These are phyloP conservation scores for Pheosia tremula DNA, from an alignment of 2,888 invertebrate species.

Conservation along the genomic window DNA sequence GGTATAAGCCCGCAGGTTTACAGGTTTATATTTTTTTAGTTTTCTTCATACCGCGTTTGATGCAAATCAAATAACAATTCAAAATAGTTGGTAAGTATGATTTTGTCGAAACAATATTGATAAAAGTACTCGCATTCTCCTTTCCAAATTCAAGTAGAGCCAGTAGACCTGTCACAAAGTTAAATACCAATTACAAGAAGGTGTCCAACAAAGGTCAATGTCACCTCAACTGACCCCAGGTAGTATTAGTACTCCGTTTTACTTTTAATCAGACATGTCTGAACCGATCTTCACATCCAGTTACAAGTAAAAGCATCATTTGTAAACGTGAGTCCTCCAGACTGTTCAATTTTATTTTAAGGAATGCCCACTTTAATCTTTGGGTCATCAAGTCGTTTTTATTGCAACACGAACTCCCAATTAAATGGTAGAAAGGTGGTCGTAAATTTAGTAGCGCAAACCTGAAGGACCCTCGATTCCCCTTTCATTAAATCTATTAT, in stretches of 20 bases:
- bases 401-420: constrained; percentile 76
- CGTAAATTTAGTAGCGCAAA: constrained; percentile 77
- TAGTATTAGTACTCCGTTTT: constrained; percentile 5
- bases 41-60: too few relatives aligned
- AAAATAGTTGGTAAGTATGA: too few relatives aligned
- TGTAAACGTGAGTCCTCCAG: constrained; percentile 49
- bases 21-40: too few relatives aligned
- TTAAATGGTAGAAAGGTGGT: constrained; percentile 71
- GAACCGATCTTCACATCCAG: constrained; percentile 25
- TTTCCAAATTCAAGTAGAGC: not conserved
- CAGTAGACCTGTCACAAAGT: not conserved
- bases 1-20: too few relatives aligned
- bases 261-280: constrained; percentile 13
- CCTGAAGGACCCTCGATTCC: constrained; percentile 71
- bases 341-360: constrained; percentile 48
- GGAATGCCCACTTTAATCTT: constrained; percentile 67
- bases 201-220: constrained; percentile 8
- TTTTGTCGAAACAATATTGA: too few relatives aligned
- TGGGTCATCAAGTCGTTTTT: constrained; percentile 74
- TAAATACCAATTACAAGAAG: constrained; percentile 5
- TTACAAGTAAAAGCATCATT: constrained; percentile 48
- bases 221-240: constrained; percentile 1
- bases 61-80: too few relatives aligned
- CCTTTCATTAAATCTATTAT: constrained; percentile 80
- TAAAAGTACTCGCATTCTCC: not conserved